Percentiles rank a stretch among this genome's conserved stretches.
Conservation (phyloP, 2,888 invertebrate genomes). For the Meganola albula region DNA sequence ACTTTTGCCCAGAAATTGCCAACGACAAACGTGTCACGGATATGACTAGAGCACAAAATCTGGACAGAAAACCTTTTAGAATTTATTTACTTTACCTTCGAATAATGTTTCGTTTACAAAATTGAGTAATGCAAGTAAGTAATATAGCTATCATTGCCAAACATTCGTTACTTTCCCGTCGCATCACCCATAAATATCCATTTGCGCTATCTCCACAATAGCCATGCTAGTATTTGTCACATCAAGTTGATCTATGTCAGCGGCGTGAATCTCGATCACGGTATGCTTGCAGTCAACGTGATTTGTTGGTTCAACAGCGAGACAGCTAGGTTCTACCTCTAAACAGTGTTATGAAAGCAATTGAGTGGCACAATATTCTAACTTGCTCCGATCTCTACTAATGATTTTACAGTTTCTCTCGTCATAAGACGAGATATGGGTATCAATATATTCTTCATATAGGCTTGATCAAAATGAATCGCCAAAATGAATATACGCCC, state of each 20-base stretch:
- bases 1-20: neutral
- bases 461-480: no score
- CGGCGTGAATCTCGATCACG: constrained; percentile 31
- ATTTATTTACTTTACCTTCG: no score
- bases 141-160: neutral
- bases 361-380: constrained; percentile 18
- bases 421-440: no score
- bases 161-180: constrained; percentile 18
- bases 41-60: neutral
- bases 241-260: constrained; percentile 32
- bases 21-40: neutral
- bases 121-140: neutral
- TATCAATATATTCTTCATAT: no score
- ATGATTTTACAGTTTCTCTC: no score
- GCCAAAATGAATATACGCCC: no score
- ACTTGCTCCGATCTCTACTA: constrained; percentile 22
- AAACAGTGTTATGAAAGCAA: constrained; percentile 29
- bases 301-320: constrained; percentile 31
- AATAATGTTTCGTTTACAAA: no score
- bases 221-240: constrained; percentile 28
- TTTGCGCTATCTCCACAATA: constrained; percentile 23
- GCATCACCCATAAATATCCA: constrained; percentile 24
- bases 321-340: constrained; percentile 21
- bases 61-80: no score
- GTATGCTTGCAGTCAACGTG: constrained; percentile 29